A percentile compares a stretch with the other conserved stretches of the same genome.
These are phyloP conservation scores for Addax nasomaculatus DNA, from an alignment of 2,113 vertebrate genomes.

Conservation along the genomic window DNA sequence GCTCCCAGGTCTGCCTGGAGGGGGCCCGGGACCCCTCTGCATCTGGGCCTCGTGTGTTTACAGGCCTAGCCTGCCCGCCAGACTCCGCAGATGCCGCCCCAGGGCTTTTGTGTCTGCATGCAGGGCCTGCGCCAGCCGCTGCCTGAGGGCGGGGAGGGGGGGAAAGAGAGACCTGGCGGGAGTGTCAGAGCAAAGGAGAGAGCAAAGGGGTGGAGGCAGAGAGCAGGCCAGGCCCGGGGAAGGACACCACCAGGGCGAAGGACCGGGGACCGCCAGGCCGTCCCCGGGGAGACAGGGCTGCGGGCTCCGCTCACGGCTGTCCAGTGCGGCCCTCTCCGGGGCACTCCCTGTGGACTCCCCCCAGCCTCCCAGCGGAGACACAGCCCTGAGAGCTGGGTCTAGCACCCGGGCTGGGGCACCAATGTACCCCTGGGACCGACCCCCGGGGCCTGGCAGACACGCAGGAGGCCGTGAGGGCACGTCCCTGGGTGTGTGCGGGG, in stretches of 20 bases:
- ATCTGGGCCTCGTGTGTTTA: background rate
- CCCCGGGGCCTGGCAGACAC: background rate
- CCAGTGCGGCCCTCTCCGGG: background rate
- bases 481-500: accelerated
- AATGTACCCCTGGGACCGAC: background rate
- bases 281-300: background rate
- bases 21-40: background rate
- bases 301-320: accelerated
- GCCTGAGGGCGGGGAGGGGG: accelerated
- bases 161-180: background rate
- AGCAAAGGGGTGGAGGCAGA: background rate
- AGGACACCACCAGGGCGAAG: background rate
- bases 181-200: background rate
- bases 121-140: background rate
- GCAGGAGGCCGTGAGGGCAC: background rate
- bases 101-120: background rate
- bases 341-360: background rate
- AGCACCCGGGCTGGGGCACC: background rate
- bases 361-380: background rate
- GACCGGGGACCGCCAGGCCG: background rate
- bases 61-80: background rate
- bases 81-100: background rate
- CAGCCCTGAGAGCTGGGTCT: background rate
- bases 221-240: background rate
- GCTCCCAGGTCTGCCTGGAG: background rate